Evolutionary conservation across 2,797 vertebrate genomes (phyloP).

Genomic region (Falco naumanni): DNA sequence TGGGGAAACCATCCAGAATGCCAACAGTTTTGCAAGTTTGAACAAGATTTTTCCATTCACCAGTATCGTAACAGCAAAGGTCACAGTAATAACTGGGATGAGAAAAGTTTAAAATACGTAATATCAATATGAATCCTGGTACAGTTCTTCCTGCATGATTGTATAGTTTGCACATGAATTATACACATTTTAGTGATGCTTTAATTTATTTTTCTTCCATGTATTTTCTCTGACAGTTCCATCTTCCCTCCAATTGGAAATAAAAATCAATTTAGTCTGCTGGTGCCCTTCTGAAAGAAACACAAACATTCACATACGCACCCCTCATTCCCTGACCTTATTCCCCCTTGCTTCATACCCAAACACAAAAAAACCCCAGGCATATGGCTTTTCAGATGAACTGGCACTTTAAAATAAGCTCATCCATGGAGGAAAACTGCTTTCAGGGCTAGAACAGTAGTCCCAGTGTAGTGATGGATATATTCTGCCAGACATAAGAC

Average conservation of each 20-base stretch:
- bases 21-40: neutral
- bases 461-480: neutral
- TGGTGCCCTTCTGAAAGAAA: neutral
- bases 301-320: neutral
- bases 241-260: constrained; percentile 12
- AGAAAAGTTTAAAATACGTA: neutral
- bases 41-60: neutral
- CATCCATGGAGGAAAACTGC: constrained; percentile 30
- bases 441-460: constrained; percentile 61
- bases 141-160: neutral
- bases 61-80: neutral
- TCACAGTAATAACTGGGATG: neutral
- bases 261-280: constrained; percentile 62
- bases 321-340: neutral
- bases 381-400: constrained; percentile 56
- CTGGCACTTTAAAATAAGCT: constrained; percentile 58
- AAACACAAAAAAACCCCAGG: neutral
- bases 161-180: neutral
- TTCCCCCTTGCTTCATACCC: neutral
- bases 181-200: neutral
- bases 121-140: neutral
- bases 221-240: neutral
- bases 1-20: neutral
- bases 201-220: constrained; percentile 39
- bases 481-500: constrained; percentile 46